Evolutionary conservation across 2,888 invertebrate genomes (phyloP).

Genomic region (Athrips mouffetella): DNA sequence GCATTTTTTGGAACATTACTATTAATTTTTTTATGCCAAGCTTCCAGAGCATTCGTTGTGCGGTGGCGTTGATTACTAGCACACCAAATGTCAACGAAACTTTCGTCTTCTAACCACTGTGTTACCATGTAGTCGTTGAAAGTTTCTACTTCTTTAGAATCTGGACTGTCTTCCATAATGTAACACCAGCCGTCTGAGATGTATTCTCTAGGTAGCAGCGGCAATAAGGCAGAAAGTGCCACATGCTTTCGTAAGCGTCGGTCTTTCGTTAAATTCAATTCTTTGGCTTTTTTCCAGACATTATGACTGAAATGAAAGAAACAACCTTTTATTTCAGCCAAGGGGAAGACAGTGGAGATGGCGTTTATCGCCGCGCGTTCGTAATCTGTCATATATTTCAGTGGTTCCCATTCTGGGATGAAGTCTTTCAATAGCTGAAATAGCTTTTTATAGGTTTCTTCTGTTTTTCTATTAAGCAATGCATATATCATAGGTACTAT

Average conservation of each 20-base stretch:
- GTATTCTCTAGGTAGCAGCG: not conserved
- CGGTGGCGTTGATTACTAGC: too few species aligned
- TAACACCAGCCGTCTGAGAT: not conserved
- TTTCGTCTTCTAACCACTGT: too few species aligned
- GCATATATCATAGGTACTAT: constrained; percentile 16
- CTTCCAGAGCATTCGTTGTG: too few species aligned
- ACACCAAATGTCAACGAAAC: too few species aligned
- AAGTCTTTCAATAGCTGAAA: not conserved
- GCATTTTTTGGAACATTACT: too few species aligned
- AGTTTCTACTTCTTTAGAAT: too few species aligned
- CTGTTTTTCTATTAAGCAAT: constrained; percentile 4
- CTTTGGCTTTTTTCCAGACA: constrained; percentile 14
- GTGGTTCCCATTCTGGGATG: constrained; percentile 15
- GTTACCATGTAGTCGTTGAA: too few species aligned
- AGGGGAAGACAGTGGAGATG: constrained; percentile 9
- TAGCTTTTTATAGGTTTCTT: not conserved
- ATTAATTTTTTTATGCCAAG: too few species aligned
- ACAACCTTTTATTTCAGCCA: constrained; percentile 10
- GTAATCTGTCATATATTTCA: constrained; percentile 14
- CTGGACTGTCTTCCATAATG: too few species aligned
- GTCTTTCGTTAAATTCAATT: constrained; percentile 6
- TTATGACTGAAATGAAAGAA: constrained; percentile 16
- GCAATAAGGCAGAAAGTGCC: not conserved
- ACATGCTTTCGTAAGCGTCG: not conserved
- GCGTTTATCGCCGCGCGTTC: constrained; percentile 15